Conservation (phyloP, 2,797 vertebrate genomes). For the Novumbra hubbsi region DNA sequence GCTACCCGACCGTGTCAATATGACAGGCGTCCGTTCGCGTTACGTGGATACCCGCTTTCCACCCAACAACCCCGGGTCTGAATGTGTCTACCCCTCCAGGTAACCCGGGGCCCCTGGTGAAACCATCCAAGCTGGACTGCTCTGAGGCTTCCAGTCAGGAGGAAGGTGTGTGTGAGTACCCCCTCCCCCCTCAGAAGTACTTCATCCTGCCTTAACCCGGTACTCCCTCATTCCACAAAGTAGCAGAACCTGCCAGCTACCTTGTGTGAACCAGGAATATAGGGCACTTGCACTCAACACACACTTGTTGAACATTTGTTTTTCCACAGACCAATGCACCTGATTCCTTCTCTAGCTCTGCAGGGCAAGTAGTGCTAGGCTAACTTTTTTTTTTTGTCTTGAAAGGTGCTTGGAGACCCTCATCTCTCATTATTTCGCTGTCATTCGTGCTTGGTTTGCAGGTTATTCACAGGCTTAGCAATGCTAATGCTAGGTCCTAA, state of each 20-base stretch:
- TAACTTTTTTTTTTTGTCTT: constrained; percentile 40
- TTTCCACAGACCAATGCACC: background rate
- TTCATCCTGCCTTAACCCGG: background rate
- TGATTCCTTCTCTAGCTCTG: background rate
- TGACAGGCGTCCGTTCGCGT: background rate
- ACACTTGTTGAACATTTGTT: background rate
- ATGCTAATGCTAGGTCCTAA: constrained; percentile 14
- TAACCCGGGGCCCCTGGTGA: constrained; percentile 78
- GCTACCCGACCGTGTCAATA: background rate
- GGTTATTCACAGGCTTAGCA: constrained; percentile 11
- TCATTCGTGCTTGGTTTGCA: constrained; percentile 8
- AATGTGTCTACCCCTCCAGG: constrained; percentile 62
- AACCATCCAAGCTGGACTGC: constrained; percentile 83
- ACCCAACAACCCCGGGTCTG: background rate
- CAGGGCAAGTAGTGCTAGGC: constrained; percentile 3
- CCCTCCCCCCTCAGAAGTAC: background rate
- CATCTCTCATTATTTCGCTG: constrained; percentile 37
- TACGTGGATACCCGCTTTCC: background rate
- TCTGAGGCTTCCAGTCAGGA: constrained; percentile 95
- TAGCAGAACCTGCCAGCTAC: background rate
- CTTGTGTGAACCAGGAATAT: constrained; percentile 1
- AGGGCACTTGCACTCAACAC: background rate
- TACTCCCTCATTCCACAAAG: background rate
- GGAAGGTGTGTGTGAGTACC: constrained; percentile 77
- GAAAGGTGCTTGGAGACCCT: constrained; percentile 32